Evolutionary conservation across 2,888 invertebrate species (phyloP), one percentile per base, ranked within the genome.

Genomic region (Apomyelois bistriatella): DNA sequence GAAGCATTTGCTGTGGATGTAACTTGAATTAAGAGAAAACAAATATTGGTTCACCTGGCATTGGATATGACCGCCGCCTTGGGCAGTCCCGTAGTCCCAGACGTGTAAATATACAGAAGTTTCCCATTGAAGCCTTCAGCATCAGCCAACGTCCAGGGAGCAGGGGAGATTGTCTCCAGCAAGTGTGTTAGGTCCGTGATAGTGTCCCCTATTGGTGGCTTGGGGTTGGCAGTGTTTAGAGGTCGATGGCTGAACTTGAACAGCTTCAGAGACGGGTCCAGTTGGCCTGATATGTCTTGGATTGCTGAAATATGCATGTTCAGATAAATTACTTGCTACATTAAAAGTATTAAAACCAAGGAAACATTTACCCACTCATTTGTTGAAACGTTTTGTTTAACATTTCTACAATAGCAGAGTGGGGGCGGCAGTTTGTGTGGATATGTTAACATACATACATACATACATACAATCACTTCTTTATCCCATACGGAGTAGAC

Each of bases 21-120:
- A n/a, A n/a, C n/a, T n/a, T n/a, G n/a, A n/a, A n/a, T n/a, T n/a
- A n/a, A n/a, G n/a, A n/a, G n/a, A n/a, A 22, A 22, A 22, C 2
- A 22, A 22, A 22, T 22, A n/a, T n/a, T n/a, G n/a, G n/a, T 5
- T 22, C 22, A 22, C 97, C 98, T 95, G 43, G 97, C 95, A 82
- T 97, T 97, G 12, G 96, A 97, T 66, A 99, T 98, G 48, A 99
- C 96, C 15, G 99, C 99, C 36, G 99, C 99, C 82, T 99, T 99
- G 0, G 99, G 99, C 57, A 99, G 84, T 7, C 99, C 99, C 1
- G 99, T 99, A 0, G 99, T 99, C 9, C 99, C 99, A 37, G 98
- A 99, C 0, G 99, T 99, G 84, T 98, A 99, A 72, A 99, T 98
- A 77, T 98, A 99, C 52, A 99, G 92, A 15, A 99, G 88, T 72